Base-by-base conservation (phyloP, 2,113 vertebrate species). In the Pitta sordida region DNA sequence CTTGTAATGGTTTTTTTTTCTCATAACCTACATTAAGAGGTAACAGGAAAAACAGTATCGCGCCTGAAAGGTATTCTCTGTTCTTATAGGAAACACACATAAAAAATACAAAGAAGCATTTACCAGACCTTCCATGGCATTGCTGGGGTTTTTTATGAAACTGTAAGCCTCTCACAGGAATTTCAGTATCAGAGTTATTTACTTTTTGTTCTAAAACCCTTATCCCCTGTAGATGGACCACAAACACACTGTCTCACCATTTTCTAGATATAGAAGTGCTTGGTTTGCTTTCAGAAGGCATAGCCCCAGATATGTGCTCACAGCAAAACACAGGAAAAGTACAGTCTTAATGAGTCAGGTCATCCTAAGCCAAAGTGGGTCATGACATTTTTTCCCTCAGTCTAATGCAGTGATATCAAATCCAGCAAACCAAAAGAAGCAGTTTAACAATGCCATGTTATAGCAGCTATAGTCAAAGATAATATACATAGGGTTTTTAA, bases 351-450 rank as follows among this genome's bases (percentile, higher is more conserved):
- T 60, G 63, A 91, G 82, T 85, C 85, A 91, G 8, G 79, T 89
- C 78, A 86, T 80, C 51, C 51, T 83, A 88, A 82, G 90, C 58
- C 3, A 14, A 95, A 94, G 59, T 51, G 63, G 90, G 88, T 95
- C 85, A 89, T 26, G 63, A 15, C 1, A 5, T 26, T 76, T 91
- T 67, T 32, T 9, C 51, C 34, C 23, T 86, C 23, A 8, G 51
- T 41, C 55, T 83, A 76, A 80, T 34, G 43, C 29, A 77, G 55
- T 15, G 43, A 62, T 70, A 86, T 24, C 32, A 60, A 67, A 87
- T 34, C 22, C 37, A 89, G 78, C 69, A 93, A 87, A 64, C 6
- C 20, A 91, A 88, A 93, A 85, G 23, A 22, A 69, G 49, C 41
- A 79, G 39, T 86, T 86, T 64, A 92, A 77, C 39, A 65, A 62